These are phyloP conservation scores for Pogonocichla stellata DNA, from an alignment of 2,113 vertebrate genomes.

Conservation along the genomic window DNA sequence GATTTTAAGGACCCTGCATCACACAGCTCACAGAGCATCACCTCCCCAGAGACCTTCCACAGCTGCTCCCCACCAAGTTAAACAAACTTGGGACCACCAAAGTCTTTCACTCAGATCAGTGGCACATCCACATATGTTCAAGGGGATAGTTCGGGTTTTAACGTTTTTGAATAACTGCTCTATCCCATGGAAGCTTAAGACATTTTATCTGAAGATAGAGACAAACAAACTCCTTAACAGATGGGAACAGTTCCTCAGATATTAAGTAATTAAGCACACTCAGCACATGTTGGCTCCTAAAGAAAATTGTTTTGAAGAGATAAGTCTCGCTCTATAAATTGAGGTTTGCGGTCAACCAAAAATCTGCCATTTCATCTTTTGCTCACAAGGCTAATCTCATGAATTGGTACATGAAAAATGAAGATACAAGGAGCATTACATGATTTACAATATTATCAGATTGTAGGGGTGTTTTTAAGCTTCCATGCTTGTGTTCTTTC, in stretches of 20 bases:
- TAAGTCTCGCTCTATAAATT: slow-evolving; percentile 47
- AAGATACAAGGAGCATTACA: slow-evolving; percentile 12
- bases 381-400: slow-evolving; percentile 32
- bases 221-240: slow-evolving; percentile 8
- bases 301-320: slow-evolving; percentile 6
- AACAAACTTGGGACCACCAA: background rate
- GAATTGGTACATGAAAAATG: slow-evolving; percentile 4
- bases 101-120: background rate
- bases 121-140: background rate
- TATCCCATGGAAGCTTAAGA: background rate
- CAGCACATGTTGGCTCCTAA: background rate
- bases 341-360: slow-evolving; percentile 15
- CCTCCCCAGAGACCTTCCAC: background rate
- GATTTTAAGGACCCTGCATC: background rate
- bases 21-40: background rate
- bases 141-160: background rate
- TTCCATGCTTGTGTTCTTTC: background rate
- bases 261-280: slow-evolving; percentile 26
- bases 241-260: background rate
- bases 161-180: background rate
- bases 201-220: background rate
- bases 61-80: background rate
- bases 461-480: background rate
- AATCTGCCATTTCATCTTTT: slow-evolving; percentile 47
- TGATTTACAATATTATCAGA: background rate